Conservation (phyloP, 2,888 invertebrate species). For the Acheta domesticus region DNA sequence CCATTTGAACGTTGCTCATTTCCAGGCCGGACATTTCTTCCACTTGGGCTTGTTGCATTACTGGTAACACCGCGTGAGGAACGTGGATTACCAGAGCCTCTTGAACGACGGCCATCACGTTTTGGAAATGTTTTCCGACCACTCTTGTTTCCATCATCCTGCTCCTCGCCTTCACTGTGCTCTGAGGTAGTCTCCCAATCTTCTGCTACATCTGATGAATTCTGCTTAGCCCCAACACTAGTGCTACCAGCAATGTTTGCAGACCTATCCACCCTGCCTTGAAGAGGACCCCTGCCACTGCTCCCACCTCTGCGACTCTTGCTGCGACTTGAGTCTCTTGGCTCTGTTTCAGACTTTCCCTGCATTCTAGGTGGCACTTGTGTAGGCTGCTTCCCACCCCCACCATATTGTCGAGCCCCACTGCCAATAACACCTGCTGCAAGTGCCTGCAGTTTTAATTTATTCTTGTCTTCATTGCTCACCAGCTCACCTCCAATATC, state of each 20-base stretch:
- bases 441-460: constrained; percentile 63
- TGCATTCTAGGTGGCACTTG: constrained; percentile 38
- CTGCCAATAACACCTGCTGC: constrained; percentile 63
- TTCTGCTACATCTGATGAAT: constrained; percentile 51
- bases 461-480: constrained; percentile 56
- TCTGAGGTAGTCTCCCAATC: constrained; percentile 82
- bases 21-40: constrained; percentile 36
- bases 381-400: constrained; percentile 27
- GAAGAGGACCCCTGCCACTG: constrained; percentile 22
- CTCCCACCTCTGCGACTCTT: constrained; percentile 31
- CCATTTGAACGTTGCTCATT: constrained; percentile 18
- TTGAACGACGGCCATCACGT: constrained; percentile 37
- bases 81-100: constrained; percentile 33
- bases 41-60: constrained; percentile 29
- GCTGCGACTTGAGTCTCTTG: constrained; percentile 33
- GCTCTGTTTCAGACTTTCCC: constrained; percentile 34
- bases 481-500: constrained; percentile 33
- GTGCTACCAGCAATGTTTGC: constrained; percentile 42
- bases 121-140: constrained; percentile 44
- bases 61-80: constrained; percentile 33
- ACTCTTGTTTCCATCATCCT: constrained; percentile 44
- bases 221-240: constrained; percentile 43
- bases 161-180: constrained; percentile 61
- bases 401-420: constrained; percentile 41
- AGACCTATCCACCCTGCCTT: constrained; percentile 46